Conservation (phyloP, 2,797 vertebrate species). For the Hybognathus amarus region DNA sequence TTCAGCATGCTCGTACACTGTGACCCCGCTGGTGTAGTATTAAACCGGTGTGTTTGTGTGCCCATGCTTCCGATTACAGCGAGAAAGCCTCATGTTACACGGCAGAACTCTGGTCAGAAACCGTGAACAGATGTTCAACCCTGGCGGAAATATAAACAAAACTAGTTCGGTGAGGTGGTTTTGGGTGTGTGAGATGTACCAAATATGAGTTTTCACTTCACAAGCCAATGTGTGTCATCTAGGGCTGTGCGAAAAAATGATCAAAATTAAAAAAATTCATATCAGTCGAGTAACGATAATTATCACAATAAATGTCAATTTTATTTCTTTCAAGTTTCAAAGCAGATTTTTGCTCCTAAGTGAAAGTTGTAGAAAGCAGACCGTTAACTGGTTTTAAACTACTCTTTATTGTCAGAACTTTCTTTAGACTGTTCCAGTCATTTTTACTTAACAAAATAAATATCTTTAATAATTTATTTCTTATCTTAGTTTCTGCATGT, state of each 20-base stretch:
- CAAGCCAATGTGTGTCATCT: no score
- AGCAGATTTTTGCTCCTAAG: no score
- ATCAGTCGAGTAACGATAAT: not conserved
- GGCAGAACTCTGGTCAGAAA: slow-evolving; percentile 42
- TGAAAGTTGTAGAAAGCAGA: no score
- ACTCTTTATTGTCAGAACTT: no score
- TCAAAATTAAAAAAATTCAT: not conserved
- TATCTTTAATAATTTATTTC: not conserved
- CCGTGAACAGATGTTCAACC: slow-evolving; percentile 34
- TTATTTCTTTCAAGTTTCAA: no score
- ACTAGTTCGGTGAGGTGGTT: not conserved
- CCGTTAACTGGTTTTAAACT: no score
- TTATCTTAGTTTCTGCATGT: no score
- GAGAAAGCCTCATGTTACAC: slow-evolving; percentile 33
- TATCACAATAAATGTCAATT: no score
- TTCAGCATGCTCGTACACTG: slow-evolving; percentile 23
- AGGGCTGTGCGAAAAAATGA: not conserved
- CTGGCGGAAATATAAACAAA: slow-evolving; percentile 27
- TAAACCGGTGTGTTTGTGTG: slow-evolving; percentile 21
- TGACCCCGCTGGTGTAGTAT: slow-evolving; percentile 45
- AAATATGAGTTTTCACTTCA: not conserved
- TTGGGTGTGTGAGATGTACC: not conserved
- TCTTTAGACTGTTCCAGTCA: no score
- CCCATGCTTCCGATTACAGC: slow-evolving; percentile 4
- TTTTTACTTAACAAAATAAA: not conserved